Percentiles rank a stretch among this genome's conserved stretches.
phyloP scores from a whole-genome alignment of 2,797 vertebrate genomes.

The Amniataba percoides region DNA sequence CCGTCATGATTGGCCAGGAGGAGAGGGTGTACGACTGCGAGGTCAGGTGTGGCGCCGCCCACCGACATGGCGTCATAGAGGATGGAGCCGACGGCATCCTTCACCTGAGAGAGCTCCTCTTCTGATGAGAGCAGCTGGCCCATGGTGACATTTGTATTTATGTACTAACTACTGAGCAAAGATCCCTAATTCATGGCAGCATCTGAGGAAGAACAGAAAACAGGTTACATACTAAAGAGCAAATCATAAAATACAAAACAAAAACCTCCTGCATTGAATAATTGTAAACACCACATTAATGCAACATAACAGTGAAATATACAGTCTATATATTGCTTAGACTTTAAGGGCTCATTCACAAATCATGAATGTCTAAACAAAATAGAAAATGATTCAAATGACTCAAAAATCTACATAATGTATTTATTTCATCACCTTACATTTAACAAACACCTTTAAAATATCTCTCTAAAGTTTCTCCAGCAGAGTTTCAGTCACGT shows the following conservation, averaged over 20 bases:
- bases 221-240: not conserved
- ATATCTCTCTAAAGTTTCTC: not conserved
- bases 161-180: too few relatives aligned
- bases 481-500: conserved; percentile 8
- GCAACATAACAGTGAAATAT: not conserved
- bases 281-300: not conserved
- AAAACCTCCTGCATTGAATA: not conserved
- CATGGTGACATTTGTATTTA: conserved; percentile 43
- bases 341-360: not conserved
- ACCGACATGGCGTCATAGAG: conserved; percentile 75
- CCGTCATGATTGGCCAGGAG: conserved; percentile 50
- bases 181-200: conserved; percentile 2
- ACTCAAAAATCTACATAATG: not conserved
- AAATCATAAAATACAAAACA: not conserved
- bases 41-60: conserved; percentile 65
- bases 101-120: conserved; percentile 56
- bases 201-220: conserved; percentile 10
- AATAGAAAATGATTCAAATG: too few relatives aligned
- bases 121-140: conserved; percentile 77
- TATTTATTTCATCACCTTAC: not conserved
- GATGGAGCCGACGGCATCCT: conserved; percentile 57
- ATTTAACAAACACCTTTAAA: conserved; percentile 9
- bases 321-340: not conserved
- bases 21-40: conserved; percentile 66
- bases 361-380: not conserved